Conservation (phyloP, 2,888 invertebrate genomes). For the Slavum lentiscoides region DNA sequence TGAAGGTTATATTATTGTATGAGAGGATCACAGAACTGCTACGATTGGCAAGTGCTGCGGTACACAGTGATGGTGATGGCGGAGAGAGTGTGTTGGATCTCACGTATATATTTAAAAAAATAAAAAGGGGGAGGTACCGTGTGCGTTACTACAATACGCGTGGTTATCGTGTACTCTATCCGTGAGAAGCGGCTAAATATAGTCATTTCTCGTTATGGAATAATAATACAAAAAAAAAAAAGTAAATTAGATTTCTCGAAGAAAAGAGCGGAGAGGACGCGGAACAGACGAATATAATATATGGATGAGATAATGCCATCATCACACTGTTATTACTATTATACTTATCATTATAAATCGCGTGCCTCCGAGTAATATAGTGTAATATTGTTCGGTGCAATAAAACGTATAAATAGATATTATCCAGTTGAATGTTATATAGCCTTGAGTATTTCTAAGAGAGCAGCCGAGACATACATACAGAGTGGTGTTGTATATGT, state of each 20-base stretch:
- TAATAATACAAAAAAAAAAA: neutral
- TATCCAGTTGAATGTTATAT: neutral
- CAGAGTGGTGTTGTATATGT: neutral
- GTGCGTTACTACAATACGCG: constrained; percentile 22
- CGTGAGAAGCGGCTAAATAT: constrained; percentile 26
- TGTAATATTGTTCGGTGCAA: constrained; percentile 14
- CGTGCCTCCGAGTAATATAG: constrained; percentile 14
- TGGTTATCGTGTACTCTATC: constrained; percentile 28
- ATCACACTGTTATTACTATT: constrained; percentile 32
- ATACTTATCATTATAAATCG: constrained; percentile 13
- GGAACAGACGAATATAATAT: neutral
- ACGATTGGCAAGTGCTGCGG: constrained; percentile 18
- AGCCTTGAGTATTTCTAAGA: neutral
- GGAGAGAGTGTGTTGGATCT: neutral
- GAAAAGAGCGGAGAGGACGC: constrained; percentile 12
- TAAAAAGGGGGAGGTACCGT: constrained; percentile 7
- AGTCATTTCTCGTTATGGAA: constrained; percentile 34
- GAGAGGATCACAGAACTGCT: constrained; percentile 24
- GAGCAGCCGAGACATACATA: no score
- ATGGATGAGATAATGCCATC: constrained; percentile 11
- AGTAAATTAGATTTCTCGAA: constrained; percentile 44
- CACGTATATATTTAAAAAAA: neutral
- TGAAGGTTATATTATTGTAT: constrained; percentile 30
- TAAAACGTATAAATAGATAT: constrained; percentile 2
- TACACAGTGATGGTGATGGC: no score